Evolutionary conservation across 2,113 vertebrate species (phyloP).

Genomic region (Pristiophorus japonicus): DNA sequence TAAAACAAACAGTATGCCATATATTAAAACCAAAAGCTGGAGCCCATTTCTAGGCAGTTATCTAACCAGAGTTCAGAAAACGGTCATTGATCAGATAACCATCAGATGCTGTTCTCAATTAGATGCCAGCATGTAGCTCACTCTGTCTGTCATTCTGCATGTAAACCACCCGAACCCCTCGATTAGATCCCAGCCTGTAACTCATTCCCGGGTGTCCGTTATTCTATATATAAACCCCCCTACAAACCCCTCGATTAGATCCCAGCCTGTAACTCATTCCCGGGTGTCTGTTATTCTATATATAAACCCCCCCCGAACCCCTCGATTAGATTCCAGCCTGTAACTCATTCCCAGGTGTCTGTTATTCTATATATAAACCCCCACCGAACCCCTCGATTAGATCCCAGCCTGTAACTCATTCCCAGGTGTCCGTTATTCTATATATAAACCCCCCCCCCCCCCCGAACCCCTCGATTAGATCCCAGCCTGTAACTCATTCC

Average conservation of each 20-base stretch:
- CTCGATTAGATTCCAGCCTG: background rate
- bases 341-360: background rate
- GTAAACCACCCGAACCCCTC: background rate
- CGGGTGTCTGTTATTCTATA: background rate
- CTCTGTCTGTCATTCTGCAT: background rate
- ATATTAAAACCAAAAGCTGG: slow-evolving; percentile 30
- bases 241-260: background rate
- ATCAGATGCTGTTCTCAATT: slow-evolving; percentile 26
- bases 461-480: background rate
- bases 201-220: background rate
- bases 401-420: background rate
- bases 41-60: slow-evolving; percentile 18
- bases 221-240: background rate
- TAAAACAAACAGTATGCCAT: slow-evolving; percentile 31
- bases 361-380: background rate
- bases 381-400: background rate
- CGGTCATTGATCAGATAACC: slow-evolving; percentile 7
- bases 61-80: slow-evolving; percentile 30
- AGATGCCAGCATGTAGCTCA: slow-evolving; percentile 13
- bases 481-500: background rate
- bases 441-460: background rate
- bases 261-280: background rate
- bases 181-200: background rate
- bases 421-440: background rate
- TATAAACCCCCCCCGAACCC: background rate